Evolutionary conservation across 2,797 vertebrate species (phyloP).

Genomic region (Eidolon dupreanum): DNA sequence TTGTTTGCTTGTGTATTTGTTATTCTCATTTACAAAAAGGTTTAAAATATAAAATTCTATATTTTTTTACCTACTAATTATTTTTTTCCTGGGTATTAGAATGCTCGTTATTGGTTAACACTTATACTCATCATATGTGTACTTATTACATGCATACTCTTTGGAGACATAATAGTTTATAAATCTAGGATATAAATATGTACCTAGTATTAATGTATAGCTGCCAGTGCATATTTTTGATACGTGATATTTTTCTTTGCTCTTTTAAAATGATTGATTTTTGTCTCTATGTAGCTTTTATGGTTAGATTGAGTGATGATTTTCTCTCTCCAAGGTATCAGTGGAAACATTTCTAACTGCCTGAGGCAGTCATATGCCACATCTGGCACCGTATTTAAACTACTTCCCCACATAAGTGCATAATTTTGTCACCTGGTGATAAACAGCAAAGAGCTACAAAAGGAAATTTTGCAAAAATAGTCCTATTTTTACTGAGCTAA

Average conservation of each 20-base stretch:
- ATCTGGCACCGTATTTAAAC: conserved; percentile 70
- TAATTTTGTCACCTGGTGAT: conserved; percentile 74
- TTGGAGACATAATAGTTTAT: background rate
- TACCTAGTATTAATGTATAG: conserved; percentile 62
- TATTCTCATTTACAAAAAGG: background rate
- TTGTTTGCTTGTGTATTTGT: conserved; percentile 1
- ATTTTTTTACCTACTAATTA: conserved; percentile 43
- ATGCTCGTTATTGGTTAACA: conserved; percentile 27
- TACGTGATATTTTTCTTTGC: conserved; percentile 69
- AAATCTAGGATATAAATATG: conserved; percentile 60
- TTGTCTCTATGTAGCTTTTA: conserved; percentile 67
- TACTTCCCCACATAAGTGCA: conserved; percentile 24
- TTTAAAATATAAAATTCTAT: conserved; percentile 49
- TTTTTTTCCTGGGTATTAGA: background rate
- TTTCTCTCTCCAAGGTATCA: conserved; percentile 72
- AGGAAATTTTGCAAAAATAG: conserved; percentile 58
- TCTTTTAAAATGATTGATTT: conserved; percentile 78
- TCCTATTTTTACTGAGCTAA: conserved; percentile 51
- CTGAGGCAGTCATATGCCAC: conserved; percentile 62
- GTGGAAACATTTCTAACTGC: conserved; percentile 69
- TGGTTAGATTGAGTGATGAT: conserved; percentile 73
- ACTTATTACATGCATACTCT: background rate
- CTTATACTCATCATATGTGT: background rate
- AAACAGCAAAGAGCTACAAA: conserved; percentile 62
- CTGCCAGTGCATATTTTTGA: conserved; percentile 70